phyloP scores from a whole-genome alignment of 2,113 vertebrate species.

The Danio rerio region GRCz12tu NC_133179.1:15173501-15174000 shows the following conservation, averaged over 20 bases:
- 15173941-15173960: too few relatives aligned
- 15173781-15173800: background rate
- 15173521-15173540: background rate
- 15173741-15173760: slow-evolving; percentile 26
- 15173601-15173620: background rate
- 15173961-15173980: too few relatives aligned
- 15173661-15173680: slow-evolving; percentile 9
- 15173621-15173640: slow-evolving; percentile 1
- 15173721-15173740: background rate
- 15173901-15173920: too few relatives aligned
- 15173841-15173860: background rate
- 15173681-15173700: slow-evolving; percentile 7
- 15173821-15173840: background rate
- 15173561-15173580: background rate
- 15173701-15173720: slow-evolving; percentile 26
- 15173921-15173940: too few relatives aligned
- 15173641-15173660: slow-evolving; percentile 7
- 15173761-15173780: background rate
- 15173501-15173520: background rate
- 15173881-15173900: too few relatives aligned
- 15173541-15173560: background rate
- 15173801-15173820: background rate
- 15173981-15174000: too few relatives aligned
- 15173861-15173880: too few relatives aligned
- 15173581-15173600: background rate